Evolutionary conservation across 23 tunicate genomes (phyloP).

Genomic region (Styela plicata): DNA sequence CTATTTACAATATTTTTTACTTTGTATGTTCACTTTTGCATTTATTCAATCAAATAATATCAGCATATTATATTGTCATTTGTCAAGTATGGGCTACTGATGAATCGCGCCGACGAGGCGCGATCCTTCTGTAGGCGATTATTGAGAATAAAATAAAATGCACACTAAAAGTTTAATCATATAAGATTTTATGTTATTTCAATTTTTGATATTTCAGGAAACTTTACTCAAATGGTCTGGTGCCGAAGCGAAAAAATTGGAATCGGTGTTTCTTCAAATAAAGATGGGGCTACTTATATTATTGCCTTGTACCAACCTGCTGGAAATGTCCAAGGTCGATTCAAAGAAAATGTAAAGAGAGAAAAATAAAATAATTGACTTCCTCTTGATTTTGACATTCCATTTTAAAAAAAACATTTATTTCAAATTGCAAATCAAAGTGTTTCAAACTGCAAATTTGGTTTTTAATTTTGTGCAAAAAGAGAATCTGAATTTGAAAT

Average conservation of each 20-base stretch:
- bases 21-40: too few relatives aligned
- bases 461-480: background rate
- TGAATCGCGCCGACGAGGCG: too few relatives aligned
- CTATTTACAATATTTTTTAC: too few relatives aligned
- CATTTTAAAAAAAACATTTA: background rate
- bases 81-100: too few relatives aligned
- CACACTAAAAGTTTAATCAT: too few relatives aligned
- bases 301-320: slow-evolving; percentile 71
- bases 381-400: too few relatives aligned
- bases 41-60: too few relatives aligned
- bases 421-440: background rate
- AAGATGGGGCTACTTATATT: slow-evolving; percentile 43
- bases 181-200: too few relatives aligned
- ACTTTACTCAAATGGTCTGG: slow-evolving; percentile 92
- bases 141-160: too few relatives aligned
- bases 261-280: slow-evolving; percentile 70
- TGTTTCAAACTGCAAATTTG: background rate
- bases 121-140: too few relatives aligned
- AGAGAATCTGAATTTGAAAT: too few relatives aligned
- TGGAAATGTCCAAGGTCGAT: slow-evolving; percentile 53
- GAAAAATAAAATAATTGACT: background rate
- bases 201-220: slow-evolving; percentile 58
- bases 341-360: slow-evolving; percentile 45
- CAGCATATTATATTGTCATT: too few relatives aligned
- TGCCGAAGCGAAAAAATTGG: slow-evolving; percentile 45